Evolutionary conservation across 2,113 vertebrate species (phyloP).

Genomic region (Platichthys flesus): DNA sequence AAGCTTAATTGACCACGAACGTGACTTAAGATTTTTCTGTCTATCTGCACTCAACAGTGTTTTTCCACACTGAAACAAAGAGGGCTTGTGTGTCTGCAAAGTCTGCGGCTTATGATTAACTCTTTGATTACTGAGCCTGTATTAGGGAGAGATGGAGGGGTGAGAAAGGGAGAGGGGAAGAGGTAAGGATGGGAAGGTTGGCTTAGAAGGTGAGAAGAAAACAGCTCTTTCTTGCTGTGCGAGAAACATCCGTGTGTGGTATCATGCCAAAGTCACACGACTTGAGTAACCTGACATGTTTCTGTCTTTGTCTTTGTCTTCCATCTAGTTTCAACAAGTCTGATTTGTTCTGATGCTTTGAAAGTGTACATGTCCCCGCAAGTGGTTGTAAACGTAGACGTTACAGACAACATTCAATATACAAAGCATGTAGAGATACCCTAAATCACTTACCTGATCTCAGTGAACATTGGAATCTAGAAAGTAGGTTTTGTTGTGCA

Average conservation of each 20-base stretch:
- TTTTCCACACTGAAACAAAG: constrained; percentile 64
- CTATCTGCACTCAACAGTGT: constrained; percentile 54
- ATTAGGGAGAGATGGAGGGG: constrained; percentile 12
- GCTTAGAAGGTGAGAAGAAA: too few species aligned
- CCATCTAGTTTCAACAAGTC: constrained; percentile 22
- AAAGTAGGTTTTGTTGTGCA: too few species aligned
- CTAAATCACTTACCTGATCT: background rate
- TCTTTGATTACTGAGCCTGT: constrained; percentile 49
- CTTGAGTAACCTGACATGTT: constrained; percentile 24
- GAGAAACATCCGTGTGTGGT: constrained; percentile 1
- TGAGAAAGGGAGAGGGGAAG: background rate
- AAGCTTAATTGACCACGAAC: constrained; percentile 74
- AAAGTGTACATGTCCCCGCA: background rate
- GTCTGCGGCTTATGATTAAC: constrained; percentile 62
- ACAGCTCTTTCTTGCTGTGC: background rate
- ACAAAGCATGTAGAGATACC: background rate
- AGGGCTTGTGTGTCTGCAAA: constrained; percentile 57
- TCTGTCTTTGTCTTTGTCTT: constrained; percentile 49
- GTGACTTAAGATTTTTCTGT: constrained; percentile 68
- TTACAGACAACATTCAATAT: background rate
- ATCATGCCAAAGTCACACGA: constrained; percentile 23
- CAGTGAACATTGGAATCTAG: background rate
- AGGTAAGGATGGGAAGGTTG: background rate
- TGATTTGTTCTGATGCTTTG: background rate
- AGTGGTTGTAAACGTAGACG: constrained; percentile 12